Percentiles rank a stretch among this genome's conserved stretches.
These are phyloP conservation scores for Nannoperca australis DNA, from an alignment of 2,797 vertebrate genomes.

Conservation along the genomic window DNA sequence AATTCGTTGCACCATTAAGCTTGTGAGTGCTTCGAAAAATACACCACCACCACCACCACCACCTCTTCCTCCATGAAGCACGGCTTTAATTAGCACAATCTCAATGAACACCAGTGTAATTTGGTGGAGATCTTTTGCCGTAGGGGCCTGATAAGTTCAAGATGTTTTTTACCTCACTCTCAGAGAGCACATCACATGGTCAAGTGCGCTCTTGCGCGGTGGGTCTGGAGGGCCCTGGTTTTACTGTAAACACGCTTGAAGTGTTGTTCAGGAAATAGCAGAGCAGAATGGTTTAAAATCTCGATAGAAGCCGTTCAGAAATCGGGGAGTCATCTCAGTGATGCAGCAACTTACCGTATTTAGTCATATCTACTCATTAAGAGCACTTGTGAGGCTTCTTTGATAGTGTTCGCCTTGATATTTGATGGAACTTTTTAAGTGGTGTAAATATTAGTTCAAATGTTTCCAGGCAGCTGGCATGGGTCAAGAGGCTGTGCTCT, in stretches of 20 bases:
- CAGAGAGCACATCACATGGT: conserved; percentile 52
- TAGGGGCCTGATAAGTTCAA: conserved; percentile 52
- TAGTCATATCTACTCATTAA: conserved; percentile 47
- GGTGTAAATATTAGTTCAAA: conserved; percentile 89
- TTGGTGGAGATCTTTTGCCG: conserved; percentile 53
- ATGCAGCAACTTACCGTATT: conserved; percentile 45
- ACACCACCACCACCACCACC: background rate
- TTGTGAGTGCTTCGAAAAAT: conserved; percentile 65
- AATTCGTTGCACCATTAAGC: conserved; percentile 67
- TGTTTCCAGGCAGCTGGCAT: conserved; percentile 86
- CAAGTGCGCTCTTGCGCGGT: conserved; percentile 50
- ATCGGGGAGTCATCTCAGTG: conserved; percentile 24
- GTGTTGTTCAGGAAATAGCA: conserved; percentile 54
- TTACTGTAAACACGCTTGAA: conserved; percentile 70
- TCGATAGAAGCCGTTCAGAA: conserved; percentile 38
- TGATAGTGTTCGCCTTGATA: conserved; percentile 60
- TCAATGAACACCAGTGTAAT: conserved; percentile 59
- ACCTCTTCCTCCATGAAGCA: conserved; percentile 53
- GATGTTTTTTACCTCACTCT: conserved; percentile 58
- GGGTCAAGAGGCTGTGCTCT: conserved; percentile 81
- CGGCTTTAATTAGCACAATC: conserved; percentile 74
- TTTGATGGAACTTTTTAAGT: conserved; percentile 85
- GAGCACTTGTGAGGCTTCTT: conserved; percentile 35
- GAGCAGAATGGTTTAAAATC: conserved; percentile 39
- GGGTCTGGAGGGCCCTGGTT: conserved; percentile 38